Conservation (phyloP, 2,888 invertebrate species). For the Pristionchus mayeri region DNA sequence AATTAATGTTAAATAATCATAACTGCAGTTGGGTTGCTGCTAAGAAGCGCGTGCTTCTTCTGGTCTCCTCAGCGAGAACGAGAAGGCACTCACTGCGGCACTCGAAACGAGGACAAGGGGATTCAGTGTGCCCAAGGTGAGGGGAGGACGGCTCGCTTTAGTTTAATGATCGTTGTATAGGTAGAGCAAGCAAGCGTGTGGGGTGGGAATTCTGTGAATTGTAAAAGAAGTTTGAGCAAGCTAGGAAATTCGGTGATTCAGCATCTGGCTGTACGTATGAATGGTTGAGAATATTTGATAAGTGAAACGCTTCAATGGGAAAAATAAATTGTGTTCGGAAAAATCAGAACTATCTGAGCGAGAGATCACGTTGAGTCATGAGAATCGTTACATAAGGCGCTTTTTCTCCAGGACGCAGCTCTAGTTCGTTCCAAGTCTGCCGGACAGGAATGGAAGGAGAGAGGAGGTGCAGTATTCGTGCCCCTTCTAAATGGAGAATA, state of each 20-base stretch:
- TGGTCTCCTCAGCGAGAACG: constrained; percentile 69
- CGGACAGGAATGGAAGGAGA: constrained; percentile 17
- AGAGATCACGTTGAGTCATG: too few relatives aligned
- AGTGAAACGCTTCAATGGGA: too few relatives aligned
- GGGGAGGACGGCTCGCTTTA: not conserved
- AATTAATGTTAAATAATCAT: too few relatives aligned
- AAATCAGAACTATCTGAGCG: too few relatives aligned
- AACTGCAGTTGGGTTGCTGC: constrained; percentile 64
- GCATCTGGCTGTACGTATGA: not conserved
- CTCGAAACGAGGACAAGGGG: constrained; percentile 53
- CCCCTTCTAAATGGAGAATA: constrained; percentile 17
- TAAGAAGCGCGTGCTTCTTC: constrained; percentile 71
- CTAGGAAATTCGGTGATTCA: too few relatives aligned
- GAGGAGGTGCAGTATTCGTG: constrained; percentile 7
- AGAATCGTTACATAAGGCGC: too few relatives aligned
- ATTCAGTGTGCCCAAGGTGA: constrained; percentile 37
- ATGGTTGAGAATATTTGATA: too few relatives aligned
- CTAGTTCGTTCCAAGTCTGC: not conserved
- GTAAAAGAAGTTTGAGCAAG: too few relatives aligned
- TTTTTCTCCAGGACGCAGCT: not conserved
- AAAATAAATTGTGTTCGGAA: too few relatives aligned
- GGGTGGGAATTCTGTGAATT: too few relatives aligned
- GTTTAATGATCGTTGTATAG: too few relatives aligned
- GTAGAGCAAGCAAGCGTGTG: not conserved
- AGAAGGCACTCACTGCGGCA: constrained; percentile 58